Base-by-base conservation (phyloP, 2,888 invertebrate species). In the Eristalis intricaria region DNA sequence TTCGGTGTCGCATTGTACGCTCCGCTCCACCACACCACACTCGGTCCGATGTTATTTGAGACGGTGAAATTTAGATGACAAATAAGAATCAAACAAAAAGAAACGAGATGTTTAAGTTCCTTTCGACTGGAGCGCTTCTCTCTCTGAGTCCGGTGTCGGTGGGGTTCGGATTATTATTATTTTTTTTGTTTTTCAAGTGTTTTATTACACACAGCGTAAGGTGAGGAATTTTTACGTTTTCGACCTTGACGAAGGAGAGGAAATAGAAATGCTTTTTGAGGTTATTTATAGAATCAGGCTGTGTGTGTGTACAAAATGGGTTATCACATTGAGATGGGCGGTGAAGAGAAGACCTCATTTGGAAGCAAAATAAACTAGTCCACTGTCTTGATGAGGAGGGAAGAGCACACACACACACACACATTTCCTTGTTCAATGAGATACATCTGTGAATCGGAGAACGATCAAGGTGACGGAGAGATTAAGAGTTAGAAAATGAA, bases 1-100 rank as follows among this genome's bases (percentile, higher is more conserved):
- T 86, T 74, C 56, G 75, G 83, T 79, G 66, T 83, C 77, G 35
- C 71, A 75, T 82, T 75, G 56, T 69, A 60, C 23, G n/a, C n/a
- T n/a, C n/a, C n/a, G n/a, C n/a, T n/a, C n/a, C n/a, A n/a, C n/a
- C n/a, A n/a, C 63, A 1, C 32, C 32, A 7, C 78, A 74, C 63
- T 73, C 23, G n/a, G 66, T 78, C 10, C 35, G 35, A 11, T 23
- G 71, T 79, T 26, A 65, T 43, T 38, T 60, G 58, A 79, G 71
- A 65, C 40, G 22, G 8, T 22, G 65, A 11, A 19, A 50, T 50
- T 50, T 19, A n/a, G 19, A 13, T 29, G 56, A 40, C 64, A 58
- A n/a, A 15, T 19, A 3, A 4, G 11, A 22, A 7, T 15, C 19
- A 11, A 61, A 38, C 23, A 22, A 40, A n/a, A 43, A 4, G 2